phyloP scores from a whole-genome alignment of 2,113 vertebrate species.

The Chaetorhynchus papuensis region DNA sequence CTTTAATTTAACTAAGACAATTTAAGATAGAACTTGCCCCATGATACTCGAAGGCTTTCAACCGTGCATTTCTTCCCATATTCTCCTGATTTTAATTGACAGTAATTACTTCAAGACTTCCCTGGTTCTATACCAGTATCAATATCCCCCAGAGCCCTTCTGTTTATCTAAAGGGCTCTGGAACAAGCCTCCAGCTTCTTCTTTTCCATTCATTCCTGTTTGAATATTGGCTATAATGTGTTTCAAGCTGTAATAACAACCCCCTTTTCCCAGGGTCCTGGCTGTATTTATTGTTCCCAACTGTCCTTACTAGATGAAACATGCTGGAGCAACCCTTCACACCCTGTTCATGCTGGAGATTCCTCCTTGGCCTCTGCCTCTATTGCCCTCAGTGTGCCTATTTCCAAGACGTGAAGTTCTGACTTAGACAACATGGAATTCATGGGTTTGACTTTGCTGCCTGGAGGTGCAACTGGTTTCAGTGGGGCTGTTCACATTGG shows the following conservation, averaged over 20 bases:
- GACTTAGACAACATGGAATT: neutral
- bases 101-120: conserved; percentile 3
- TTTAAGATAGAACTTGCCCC: neutral
- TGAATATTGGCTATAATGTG: neutral
- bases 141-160: neutral
- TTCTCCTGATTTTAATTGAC: neutral
- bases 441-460: neutral
- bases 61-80: neutral
- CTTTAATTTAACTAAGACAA: neutral
- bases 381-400: neutral
- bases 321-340: neutral
- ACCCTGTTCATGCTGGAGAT: neutral
- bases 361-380: neutral
- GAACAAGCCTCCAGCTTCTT: neutral
- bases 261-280: neutral
- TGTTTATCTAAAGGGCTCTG: neutral
- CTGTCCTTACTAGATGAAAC: neutral
- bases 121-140: neutral
- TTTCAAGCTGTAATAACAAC: neutral
- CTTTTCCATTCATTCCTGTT: neutral
- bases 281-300: neutral
- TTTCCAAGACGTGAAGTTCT: neutral
- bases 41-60: neutral
- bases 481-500: fast-evolving
- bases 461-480: neutral